Evolutionary conservation across 2,113 vertebrate species (phyloP).

Genomic region (Thymallus thymallus): DNA sequence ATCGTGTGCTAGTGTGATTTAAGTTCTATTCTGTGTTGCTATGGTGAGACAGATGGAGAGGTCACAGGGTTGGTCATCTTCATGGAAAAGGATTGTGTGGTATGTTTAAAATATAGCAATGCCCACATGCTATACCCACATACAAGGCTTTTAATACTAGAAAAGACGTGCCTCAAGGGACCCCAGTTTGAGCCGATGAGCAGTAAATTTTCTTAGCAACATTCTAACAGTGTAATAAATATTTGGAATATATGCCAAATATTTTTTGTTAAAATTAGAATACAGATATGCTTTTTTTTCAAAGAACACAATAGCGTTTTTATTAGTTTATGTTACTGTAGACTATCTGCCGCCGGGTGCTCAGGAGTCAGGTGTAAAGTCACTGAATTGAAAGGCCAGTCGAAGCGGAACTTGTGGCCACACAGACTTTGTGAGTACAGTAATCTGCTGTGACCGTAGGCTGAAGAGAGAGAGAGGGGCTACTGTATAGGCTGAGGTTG

Average conservation of each 20-base stretch:
- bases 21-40: not conserved
- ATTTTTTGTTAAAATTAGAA: no score
- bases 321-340: no score
- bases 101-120: conserved; percentile 1
- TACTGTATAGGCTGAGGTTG: conserved; percentile 24
- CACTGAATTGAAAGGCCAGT: not conserved
- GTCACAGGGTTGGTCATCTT: not conserved
- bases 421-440: conserved; percentile 12
- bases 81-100: not conserved
- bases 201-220: no score
- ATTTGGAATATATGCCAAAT: no score
- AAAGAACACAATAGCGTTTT: no score
- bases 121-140: not conserved
- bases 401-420: not conserved
- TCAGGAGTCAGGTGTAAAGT: no score
- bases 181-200: no score
- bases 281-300: no score
- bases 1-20: not conserved
- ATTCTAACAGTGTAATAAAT: no score
- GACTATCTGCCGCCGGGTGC: no score
- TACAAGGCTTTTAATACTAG: not conserved
- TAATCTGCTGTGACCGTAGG: conserved; percentile 4
- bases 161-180: no score
- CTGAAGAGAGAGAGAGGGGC: not conserved
- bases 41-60: not conserved